These are phyloP conservation scores for Mamestra configurata DNA, from an alignment of 1,140 invertebrate genomes.

Conservation along the genomic window DNA sequence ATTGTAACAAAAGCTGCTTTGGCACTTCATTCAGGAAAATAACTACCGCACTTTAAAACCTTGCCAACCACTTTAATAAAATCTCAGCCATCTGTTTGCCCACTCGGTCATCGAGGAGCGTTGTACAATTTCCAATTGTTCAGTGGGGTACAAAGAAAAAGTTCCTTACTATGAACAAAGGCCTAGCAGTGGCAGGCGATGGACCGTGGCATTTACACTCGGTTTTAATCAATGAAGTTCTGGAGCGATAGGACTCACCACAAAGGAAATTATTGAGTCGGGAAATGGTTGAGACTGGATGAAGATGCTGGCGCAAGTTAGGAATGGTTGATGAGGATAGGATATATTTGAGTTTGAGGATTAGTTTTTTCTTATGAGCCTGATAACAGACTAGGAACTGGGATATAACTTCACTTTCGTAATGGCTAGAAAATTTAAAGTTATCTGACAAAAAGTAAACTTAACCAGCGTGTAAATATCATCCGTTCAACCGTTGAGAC, in stretches of 20 bases:
- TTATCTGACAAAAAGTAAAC: no score
- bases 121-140: slow-evolving; percentile 48
- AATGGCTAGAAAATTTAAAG: no score
- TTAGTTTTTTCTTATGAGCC: background rate
- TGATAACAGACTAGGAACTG: no score
- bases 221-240: slow-evolving; percentile 84
- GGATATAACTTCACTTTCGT: no score
- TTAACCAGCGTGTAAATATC: no score
- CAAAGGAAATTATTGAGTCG: slow-evolving; percentile 83
- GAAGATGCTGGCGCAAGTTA: slow-evolving; percentile 53
- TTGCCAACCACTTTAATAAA: slow-evolving; percentile 26
- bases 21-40: background rate
- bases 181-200: slow-evolving; percentile 59
- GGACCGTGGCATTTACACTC: slow-evolving; percentile 73
- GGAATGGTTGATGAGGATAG: background rate
- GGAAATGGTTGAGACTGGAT: slow-evolving; percentile 58
- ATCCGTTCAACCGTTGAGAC: no score
- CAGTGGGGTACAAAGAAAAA: slow-evolving; percentile 62
- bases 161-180: slow-evolving; percentile 69
- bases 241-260: slow-evolving; percentile 74
- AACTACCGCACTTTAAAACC: background rate
- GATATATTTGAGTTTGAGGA: background rate
- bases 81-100: background rate
- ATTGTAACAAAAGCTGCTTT: background rate
- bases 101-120: slow-evolving; percentile 13